These are phyloP conservation scores for Coleophora flavipennella DNA, from an alignment of 2,888 invertebrate genomes.

Conservation along the genomic window DNA sequence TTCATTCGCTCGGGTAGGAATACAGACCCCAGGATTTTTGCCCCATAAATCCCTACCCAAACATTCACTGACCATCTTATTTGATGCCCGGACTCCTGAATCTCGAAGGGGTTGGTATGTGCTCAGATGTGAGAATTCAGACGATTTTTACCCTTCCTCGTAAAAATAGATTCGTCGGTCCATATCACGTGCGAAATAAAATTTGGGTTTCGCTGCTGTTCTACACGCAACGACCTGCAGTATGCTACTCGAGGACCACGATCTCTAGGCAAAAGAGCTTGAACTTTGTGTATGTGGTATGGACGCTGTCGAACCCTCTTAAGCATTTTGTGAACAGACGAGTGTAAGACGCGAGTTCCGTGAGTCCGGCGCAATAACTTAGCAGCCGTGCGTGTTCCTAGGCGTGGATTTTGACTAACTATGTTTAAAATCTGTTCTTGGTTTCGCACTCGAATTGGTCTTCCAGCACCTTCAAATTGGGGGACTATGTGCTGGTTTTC, in stretches of 20 bases:
- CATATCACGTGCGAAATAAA: slow-evolving; percentile 7
- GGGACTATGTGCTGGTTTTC: neutral
- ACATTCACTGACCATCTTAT: slow-evolving; percentile 9
- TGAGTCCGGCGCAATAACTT: neutral
- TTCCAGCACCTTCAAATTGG: neutral
- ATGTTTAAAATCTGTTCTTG: slow-evolving; percentile 1
- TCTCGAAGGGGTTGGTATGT: slow-evolving; percentile 2
- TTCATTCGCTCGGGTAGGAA: slow-evolving; percentile 6
- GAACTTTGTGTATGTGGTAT: slow-evolving; percentile 5
- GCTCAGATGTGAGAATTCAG: slow-evolving; percentile 7
- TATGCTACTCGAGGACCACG: slow-evolving; percentile 1
- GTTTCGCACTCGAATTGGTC: neutral
- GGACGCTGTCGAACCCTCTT: slow-evolving; percentile 2
- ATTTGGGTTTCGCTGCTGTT: neutral
- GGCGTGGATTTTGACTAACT: neutral
- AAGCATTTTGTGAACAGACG: slow-evolving; percentile 4
- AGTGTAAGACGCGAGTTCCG: neutral
- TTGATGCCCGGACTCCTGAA: slow-evolving; percentile 6
- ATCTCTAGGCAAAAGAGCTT: slow-evolving; percentile 8
- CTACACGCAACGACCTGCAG: slow-evolving; percentile 1
- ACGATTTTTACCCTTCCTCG: slow-evolving; percentile 11
- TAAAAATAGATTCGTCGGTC: slow-evolving; percentile 12
- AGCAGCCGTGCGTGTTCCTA: slow-evolving; percentile 2
- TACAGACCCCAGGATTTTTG: slow-evolving; percentile 5
- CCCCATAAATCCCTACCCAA: slow-evolving; percentile 8